Evolutionary conservation across 2,113 vertebrate species (phyloP).

Genomic region (Cynopterus brachyotis): DNA sequence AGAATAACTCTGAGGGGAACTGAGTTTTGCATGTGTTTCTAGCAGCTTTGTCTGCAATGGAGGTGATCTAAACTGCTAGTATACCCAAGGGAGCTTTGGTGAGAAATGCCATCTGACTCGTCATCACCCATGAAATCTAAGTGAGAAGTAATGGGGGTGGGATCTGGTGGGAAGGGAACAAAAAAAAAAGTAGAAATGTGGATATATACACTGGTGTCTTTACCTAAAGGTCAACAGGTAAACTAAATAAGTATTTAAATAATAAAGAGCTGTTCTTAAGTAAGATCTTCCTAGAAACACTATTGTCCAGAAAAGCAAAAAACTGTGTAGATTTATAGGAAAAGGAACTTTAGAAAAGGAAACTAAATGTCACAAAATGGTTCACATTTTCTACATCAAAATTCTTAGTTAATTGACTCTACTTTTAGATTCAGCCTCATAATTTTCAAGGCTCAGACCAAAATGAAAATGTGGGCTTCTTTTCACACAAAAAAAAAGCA

Average conservation of each 20-base stretch:
- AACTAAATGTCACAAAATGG: not conserved
- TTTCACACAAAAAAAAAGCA: not conserved
- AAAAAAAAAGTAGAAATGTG: not conserved
- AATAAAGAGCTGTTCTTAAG: constrained; percentile 9
- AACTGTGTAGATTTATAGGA: not conserved
- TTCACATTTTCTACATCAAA: not conserved
- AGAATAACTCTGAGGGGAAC: constrained; percentile 68
- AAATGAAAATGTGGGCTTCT: not conserved
- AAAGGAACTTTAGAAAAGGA: not conserved
- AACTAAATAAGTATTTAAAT: constrained; percentile 44
- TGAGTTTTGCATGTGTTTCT: constrained; percentile 68
- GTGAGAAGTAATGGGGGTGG: not conserved
- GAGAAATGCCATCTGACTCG: constrained; percentile 47
- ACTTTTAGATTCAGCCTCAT: not conserved
- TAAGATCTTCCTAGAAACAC: constrained; percentile 30
- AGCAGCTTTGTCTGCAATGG: constrained; percentile 65
- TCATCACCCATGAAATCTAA: constrained; percentile 17
- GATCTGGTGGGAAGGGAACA: not conserved
- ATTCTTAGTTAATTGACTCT: not conserved
- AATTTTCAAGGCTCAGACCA: not conserved
- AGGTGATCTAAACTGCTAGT: constrained; percentile 70
- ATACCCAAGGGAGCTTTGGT: constrained; percentile 13
- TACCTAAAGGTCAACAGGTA: not conserved
- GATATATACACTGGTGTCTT: not conserved
- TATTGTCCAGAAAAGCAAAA: not conserved